Percentiles rank a stretch among this genome's conserved stretches.
Conservation (phyloP, 2,113 vertebrate genomes). For the Gallinago media region DNA sequence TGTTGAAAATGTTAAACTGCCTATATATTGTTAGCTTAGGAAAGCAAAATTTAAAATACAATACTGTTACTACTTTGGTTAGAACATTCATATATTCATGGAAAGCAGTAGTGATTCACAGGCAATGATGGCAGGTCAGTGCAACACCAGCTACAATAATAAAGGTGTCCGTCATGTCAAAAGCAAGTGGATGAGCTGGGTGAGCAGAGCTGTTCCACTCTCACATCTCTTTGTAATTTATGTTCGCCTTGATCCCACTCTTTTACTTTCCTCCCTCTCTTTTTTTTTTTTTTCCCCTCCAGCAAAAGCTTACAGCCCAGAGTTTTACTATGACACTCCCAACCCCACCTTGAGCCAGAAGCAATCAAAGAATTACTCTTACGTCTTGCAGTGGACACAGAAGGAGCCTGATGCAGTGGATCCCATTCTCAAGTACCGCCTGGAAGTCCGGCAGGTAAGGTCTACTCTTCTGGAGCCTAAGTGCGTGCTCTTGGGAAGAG, state of each 20-base stretch:
- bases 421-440: conserved; percentile 89
- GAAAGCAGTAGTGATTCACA: not conserved
- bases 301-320: conserved; percentile 94
- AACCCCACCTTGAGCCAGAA: conserved; percentile 92
- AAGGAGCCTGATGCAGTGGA: conserved; percentile 92
- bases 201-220: not conserved
- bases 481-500: not conserved
- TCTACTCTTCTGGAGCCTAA: not conserved
- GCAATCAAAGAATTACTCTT: conserved; percentile 94
- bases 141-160: not conserved
- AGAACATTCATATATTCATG: not conserved
- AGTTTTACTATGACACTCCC: conserved; percentile 98
- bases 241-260: not conserved
- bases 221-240: not conserved
- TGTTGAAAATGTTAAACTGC: not conserved
- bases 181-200: not conserved
- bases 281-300: conserved; percentile 21
- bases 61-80: not conserved
- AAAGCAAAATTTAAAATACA: not conserved
- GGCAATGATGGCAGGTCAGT: not conserved
- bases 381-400: conserved; percentile 97
- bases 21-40: not conserved
- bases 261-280: conserved; percentile 1
- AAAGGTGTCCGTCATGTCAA: not conserved
- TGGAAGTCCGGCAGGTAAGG: conserved; percentile 90